phyloP scores from a whole-genome alignment of 2,888 invertebrate genomes.

The Cerceris ruficornis region DNA sequence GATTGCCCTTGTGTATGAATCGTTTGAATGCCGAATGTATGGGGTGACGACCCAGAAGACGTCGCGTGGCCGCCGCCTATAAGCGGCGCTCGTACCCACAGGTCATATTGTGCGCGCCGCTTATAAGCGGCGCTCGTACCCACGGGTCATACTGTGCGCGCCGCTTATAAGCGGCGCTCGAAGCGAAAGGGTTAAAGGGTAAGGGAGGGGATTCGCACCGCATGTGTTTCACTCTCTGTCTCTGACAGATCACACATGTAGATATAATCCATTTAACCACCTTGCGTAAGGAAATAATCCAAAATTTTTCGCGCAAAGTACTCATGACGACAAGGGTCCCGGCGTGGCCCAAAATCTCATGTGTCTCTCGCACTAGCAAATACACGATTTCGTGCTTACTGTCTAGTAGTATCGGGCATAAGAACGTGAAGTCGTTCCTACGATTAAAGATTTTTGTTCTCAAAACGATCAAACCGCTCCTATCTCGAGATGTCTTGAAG shows the following conservation, averaged over 20 bases:
- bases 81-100: too few species aligned
- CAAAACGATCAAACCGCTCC: slow-evolving; percentile 8
- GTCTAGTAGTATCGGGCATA: slow-evolving; percentile 19
- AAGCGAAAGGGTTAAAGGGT: slow-evolving; percentile 25
- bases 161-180: too few species aligned
- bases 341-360: slow-evolving; percentile 5
- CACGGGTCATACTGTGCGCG: too few species aligned
- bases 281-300: slow-evolving; percentile 15
- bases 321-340: slow-evolving; percentile 4
- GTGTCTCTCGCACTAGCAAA: not conserved
- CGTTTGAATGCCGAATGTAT: too few species aligned
- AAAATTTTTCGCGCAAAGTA: slow-evolving; percentile 23
- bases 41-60: too few species aligned
- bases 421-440: not conserved
- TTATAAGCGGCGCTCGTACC: too few species aligned
- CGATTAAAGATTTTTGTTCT: slow-evolving; percentile 29
- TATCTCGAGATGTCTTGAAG: not conserved
- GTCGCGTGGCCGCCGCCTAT: too few species aligned
- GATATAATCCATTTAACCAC: not conserved
- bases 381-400: not conserved
- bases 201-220: slow-evolving; percentile 8
- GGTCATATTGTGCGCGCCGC: too few species aligned
- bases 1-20: too few species aligned
- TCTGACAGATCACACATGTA: slow-evolving; percentile 12
- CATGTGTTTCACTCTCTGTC: slow-evolving; percentile 1